phyloP scores from a whole-genome alignment of 1,140 invertebrate genomes.

The Drosophila ananassae region DNA sequence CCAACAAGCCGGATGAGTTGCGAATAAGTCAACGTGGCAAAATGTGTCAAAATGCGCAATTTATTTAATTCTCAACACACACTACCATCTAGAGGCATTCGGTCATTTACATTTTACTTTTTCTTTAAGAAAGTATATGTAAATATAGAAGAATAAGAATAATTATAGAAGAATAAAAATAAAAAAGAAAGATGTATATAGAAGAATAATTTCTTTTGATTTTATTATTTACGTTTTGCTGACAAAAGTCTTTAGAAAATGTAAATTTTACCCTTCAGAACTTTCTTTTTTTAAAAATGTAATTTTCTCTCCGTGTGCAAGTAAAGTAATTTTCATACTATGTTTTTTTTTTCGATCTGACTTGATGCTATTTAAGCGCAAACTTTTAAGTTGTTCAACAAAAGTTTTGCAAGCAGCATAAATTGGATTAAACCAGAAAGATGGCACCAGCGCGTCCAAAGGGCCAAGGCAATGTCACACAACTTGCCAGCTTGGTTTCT shows the following conservation, averaged over 20 bases:
- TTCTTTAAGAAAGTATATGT: too few species aligned
- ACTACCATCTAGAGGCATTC: background rate
- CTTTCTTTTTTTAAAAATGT: background rate
- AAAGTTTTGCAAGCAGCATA: constrained; percentile 75
- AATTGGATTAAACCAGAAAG: constrained; percentile 82
- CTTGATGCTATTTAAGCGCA: constrained; percentile 76
- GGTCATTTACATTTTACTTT: constrained; percentile 19
- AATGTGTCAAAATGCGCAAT: constrained; percentile 82
- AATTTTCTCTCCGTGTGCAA: constrained; percentile 22
- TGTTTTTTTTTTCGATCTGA: constrained; percentile 60
- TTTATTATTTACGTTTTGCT: background rate
- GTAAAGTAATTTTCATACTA: constrained; percentile 80
- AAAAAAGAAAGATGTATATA: background rate
- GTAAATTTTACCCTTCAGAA: background rate
- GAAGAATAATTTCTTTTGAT: background rate
- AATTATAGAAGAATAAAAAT: too few species aligned
- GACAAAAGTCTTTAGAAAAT: background rate
- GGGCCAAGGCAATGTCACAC: constrained; percentile 65
- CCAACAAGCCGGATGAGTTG: constrained; percentile 6
- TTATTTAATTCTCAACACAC: constrained; percentile 74
- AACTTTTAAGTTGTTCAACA: constrained; percentile 78
- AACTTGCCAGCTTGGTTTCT: constrained; percentile 69
- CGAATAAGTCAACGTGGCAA: constrained; percentile 79
- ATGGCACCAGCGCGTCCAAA: constrained; percentile 74
- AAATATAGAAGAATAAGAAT: too few species aligned